These are phyloP conservation scores for Pachycephala philippinensis DNA, from an alignment of 2,113 vertebrate species.

Conservation along the genomic window DNA sequence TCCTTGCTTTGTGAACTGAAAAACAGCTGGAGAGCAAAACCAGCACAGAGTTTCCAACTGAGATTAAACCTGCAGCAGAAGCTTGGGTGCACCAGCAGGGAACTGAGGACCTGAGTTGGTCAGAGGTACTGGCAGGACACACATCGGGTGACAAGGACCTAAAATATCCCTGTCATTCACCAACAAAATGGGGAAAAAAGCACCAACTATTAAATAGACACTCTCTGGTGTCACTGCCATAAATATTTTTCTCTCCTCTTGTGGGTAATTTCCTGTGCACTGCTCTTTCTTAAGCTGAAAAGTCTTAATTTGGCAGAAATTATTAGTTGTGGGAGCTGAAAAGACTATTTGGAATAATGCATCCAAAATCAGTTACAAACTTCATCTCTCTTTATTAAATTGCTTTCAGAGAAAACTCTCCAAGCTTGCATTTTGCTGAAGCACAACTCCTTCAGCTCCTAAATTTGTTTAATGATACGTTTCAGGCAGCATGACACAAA, in stretches of 20 bases:
- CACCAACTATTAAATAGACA: fast-evolving
- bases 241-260: background rate
- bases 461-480: constrained; percentile 24
- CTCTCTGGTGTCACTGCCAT: background rate
- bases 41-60: background rate
- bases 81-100: background rate
- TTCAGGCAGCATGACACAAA: background rate
- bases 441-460: background rate
- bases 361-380: background rate
- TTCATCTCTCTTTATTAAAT: background rate
- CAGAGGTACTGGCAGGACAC: background rate
- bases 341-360: background rate
- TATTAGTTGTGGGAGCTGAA: background rate
- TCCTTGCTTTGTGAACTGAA: fast-evolving
- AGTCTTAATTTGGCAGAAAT: background rate
- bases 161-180: background rate
- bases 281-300: background rate
- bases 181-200: fast-evolving
- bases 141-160: background rate
- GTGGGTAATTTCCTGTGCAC: background rate
- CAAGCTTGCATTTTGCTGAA: background rate
- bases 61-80: background rate
- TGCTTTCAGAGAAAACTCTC: background rate
- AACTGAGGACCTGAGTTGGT: fast-evolving
- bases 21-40: fast-evolving